Evolutionary conservation across 1,140 invertebrate species (phyloP).

Genomic region (Pararge aegeria): DNA sequence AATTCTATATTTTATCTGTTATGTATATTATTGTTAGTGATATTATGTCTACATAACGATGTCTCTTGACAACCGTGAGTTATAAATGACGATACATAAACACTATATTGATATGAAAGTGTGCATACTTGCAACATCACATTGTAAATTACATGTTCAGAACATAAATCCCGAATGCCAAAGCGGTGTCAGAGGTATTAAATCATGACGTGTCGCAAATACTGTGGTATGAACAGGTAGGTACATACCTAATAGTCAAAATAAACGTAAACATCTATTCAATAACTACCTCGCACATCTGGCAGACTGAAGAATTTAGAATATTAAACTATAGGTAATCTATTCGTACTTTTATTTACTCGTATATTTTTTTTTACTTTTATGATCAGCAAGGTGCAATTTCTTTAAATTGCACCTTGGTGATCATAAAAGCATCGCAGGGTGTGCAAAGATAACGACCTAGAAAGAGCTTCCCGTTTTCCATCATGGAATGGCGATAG

Average conservation of each 20-base stretch:
- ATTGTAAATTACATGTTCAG: constrained; percentile 44
- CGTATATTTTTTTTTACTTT: no score
- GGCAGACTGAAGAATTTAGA: background rate
- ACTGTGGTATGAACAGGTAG: background rate
- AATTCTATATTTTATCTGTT: no score
- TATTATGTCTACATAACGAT: background rate
- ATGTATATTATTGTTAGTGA: background rate
- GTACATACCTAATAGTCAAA: background rate
- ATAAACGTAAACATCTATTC: background rate
- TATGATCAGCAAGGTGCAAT: no score
- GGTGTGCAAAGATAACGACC: no score
- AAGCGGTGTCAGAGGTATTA: constrained; percentile 8
- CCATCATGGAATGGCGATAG: no score
- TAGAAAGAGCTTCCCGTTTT: no score
- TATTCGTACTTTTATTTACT: no score
- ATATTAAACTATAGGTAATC: no score
- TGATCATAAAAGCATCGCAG: no score
- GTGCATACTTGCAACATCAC: constrained; percentile 45
- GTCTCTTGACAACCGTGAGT: constrained; percentile 16
- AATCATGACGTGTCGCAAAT: constrained; percentile 6
- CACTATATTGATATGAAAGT: constrained; percentile 44
- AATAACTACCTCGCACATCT: background rate
- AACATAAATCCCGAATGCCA: constrained; percentile 50
- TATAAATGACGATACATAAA: constrained; percentile 43
- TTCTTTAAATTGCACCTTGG: no score